Conservation (phyloP, 2,888 invertebrate species). For the Capitulum mitella region DNA sequence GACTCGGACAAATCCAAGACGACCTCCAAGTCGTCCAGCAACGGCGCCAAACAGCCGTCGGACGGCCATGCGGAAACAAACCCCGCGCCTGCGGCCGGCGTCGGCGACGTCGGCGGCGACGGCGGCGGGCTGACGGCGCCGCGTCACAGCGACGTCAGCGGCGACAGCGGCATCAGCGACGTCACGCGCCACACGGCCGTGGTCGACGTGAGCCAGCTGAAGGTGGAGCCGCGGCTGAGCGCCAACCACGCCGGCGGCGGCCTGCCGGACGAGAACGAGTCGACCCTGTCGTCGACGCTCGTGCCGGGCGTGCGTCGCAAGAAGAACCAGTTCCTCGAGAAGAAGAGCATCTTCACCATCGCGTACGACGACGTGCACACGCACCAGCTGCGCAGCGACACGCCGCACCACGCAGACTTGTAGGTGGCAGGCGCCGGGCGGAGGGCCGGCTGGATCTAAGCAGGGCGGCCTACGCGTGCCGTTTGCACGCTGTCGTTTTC, state of each 20-base stretch:
- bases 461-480: too few relatives aligned
- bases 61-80: neutral
- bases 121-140: too few relatives aligned
- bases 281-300: neutral
- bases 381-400: slow-evolving; percentile 69
- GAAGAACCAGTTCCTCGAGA: slow-evolving; percentile 56
- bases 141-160: slow-evolving; percentile 11
- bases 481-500: too few relatives aligned
- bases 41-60: neutral
- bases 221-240: neutral
- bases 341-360: slow-evolving; percentile 87
- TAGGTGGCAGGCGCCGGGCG: too few relatives aligned
- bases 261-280: neutral
- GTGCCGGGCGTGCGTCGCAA: slow-evolving; percentile 31
- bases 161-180: neutral
- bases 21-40: neutral
- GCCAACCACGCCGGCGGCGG: neutral
- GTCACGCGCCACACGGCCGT: neutral
- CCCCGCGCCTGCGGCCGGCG: neutral
- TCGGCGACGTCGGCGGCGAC: neutral
- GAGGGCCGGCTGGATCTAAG: too few relatives aligned
- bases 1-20: neutral
- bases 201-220: neutral
- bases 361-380: slow-evolving; percentile 86
- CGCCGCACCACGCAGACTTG: slow-evolving; percentile 46